Evolutionary conservation across 1,140 invertebrate genomes (phyloP).

Genomic region (Panonychus citri): DNA sequence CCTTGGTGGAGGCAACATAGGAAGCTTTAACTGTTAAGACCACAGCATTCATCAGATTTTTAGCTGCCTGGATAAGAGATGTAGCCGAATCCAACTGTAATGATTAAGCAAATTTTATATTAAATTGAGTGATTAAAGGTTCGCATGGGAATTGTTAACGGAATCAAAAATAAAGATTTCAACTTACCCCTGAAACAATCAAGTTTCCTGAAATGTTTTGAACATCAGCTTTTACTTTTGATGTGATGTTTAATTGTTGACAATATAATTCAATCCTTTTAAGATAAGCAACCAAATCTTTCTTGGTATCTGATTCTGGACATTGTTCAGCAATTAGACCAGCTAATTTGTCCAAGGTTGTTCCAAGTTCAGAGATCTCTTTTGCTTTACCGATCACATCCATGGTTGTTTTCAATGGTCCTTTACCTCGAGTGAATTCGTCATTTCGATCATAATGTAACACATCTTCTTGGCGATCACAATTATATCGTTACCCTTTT

Average conservation of each 20-base stretch:
- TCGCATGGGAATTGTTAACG: slow-evolving; percentile 26
- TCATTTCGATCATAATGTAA: slow-evolving; percentile 99
- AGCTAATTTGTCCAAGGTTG: slow-evolving; percentile 84
- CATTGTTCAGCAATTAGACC: slow-evolving; percentile 90
- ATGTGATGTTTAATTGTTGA: slow-evolving; percentile 97
- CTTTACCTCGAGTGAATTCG: slow-evolving; percentile 95
- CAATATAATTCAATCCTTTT: slow-evolving; percentile 91
- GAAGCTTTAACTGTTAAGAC: slow-evolving; percentile 92
- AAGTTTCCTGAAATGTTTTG: slow-evolving; percentile 94
- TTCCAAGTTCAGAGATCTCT: slow-evolving; percentile 94
- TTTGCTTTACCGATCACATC: slow-evolving; percentile 98
- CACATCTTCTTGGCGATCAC: slow-evolving; percentile 98
- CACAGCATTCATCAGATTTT: slow-evolving; percentile 98
- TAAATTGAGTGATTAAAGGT: slow-evolving; percentile 15
- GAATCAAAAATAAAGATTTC: slow-evolving; percentile 22
- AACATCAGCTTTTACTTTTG: slow-evolving; percentile 97
- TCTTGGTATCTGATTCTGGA: slow-evolving; percentile 90
- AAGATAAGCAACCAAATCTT: slow-evolving; percentile 83
- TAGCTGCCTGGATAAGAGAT: slow-evolving; percentile 94
- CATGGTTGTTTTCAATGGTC: slow-evolving; percentile 95
- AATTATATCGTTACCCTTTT: slow-evolving; percentile 97
- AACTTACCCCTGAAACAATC: slow-evolving; percentile 76
- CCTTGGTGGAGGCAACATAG: slow-evolving; percentile 92
- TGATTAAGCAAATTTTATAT: no score
- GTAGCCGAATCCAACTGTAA: slow-evolving; percentile 80